Conservation (phyloP, 37 sponge, comb jelly and placozoan species). For the Hormiphora californensis region DNA sequence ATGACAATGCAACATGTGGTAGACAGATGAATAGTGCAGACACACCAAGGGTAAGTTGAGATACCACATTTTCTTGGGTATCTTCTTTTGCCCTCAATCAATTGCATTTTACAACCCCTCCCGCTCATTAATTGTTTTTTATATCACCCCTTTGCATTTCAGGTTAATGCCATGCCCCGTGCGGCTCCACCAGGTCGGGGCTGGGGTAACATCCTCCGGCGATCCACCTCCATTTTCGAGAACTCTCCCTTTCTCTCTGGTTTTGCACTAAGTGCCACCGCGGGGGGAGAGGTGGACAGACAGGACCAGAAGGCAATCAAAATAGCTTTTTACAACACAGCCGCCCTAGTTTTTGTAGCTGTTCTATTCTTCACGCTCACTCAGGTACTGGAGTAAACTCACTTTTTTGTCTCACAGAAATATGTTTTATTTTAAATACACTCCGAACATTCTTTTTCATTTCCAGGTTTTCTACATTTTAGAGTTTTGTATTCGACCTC, state of each 20-base stretch:
- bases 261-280: background rate
- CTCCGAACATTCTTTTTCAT: background rate
- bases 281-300: background rate
- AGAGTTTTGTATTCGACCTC: constrained; percentile 80
- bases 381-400: background rate
- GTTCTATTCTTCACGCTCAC: constrained; percentile 6
- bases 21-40: no score
- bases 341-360: background rate
- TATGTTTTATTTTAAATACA: background rate
- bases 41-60: no score
- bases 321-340: constrained; percentile 50
- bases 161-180: no score
- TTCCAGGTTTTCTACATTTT: constrained; percentile 72
- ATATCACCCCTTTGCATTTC: no score
- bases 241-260: constrained; percentile 1
- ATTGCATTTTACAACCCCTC: no score
- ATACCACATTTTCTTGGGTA: no score
- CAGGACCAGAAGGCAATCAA: constrained; percentile 35
- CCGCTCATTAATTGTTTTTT: no score
- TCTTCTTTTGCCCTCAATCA: no score
- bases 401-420: background rate
- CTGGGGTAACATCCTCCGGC: no score
- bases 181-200: no score
- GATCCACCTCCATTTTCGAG: constrained; percentile 33
- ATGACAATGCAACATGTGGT: no score